Percentiles rank a stretch among this genome's conserved stretches.
phyloP scores from a whole-genome alignment of 2,888 invertebrate genomes.

The Macrophya annulata region DNA sequence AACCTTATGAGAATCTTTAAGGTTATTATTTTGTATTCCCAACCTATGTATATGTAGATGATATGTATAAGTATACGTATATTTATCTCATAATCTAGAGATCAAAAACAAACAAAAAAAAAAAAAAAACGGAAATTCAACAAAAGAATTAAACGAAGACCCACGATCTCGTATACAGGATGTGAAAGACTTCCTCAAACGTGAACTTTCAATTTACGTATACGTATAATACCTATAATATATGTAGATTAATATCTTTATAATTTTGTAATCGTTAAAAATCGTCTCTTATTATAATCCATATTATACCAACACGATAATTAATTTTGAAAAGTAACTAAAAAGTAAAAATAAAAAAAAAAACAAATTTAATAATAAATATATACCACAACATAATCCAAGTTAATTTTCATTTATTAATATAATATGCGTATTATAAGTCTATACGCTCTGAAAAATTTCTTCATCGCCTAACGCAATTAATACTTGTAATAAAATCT shows the following conservation, averaged over 20 bases:
- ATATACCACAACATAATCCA: no score
- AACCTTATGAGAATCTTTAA: background rate
- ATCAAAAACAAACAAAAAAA: background rate
- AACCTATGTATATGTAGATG: background rate
- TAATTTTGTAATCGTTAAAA: background rate
- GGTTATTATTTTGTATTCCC: slow-evolving; percentile 10
- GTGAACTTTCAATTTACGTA: slow-evolving; percentile 4
- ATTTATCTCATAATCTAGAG: background rate
- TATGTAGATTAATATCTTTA: background rate
- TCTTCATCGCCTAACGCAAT: no score
- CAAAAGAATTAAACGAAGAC: slow-evolving; percentile 6
- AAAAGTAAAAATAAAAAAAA: no score
- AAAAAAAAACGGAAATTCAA: background rate
- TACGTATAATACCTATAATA: background rate
- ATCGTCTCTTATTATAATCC: no score
- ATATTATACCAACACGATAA: no score
- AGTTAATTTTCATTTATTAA: no score
- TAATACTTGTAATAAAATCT: no score
- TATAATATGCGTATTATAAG: no score
- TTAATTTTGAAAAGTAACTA: no score
- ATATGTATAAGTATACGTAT: no score
- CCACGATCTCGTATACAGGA: slow-evolving; percentile 11
- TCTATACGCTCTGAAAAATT: no score
- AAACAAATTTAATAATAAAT: no score
- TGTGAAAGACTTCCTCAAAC: slow-evolving; percentile 9